A percentile compares a stretch with the other conserved stretches of the same genome.
Conservation (phyloP, 2,797 vertebrate species). For the Lutjanus campechanus region DNA sequence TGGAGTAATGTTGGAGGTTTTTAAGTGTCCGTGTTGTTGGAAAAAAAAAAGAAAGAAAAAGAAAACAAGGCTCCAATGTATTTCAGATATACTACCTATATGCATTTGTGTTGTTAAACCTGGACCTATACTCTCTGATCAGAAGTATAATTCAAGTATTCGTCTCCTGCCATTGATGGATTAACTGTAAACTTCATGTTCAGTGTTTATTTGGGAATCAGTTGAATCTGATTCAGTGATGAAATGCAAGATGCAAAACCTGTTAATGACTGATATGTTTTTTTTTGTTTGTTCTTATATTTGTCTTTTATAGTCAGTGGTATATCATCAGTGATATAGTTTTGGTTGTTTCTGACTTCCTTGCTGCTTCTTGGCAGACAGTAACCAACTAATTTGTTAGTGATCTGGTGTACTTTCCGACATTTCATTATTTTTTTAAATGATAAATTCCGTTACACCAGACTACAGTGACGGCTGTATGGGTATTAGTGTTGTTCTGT, state of each 20-base stretch:
- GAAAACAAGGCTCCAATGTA: constrained; percentile 68
- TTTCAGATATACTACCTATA: constrained; percentile 74
- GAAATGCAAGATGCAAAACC: constrained; percentile 51
- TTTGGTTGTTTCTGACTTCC: constrained; percentile 60
- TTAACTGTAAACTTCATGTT: constrained; percentile 59
- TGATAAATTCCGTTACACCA: constrained; percentile 39
- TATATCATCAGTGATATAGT: constrained; percentile 54
- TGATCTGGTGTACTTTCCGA: constrained; percentile 50
- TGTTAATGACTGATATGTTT: constrained; percentile 41
- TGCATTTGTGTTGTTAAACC: constrained; percentile 72
- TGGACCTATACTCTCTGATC: constrained; percentile 63
- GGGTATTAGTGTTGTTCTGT: constrained; percentile 53
- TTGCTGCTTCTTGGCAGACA: constrained; percentile 68
- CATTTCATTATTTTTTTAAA: constrained; percentile 39
- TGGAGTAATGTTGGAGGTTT: constrained; percentile 76
- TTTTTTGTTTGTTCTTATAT: constrained; percentile 1
- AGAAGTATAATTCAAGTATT: constrained; percentile 54
- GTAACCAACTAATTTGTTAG: constrained; percentile 62
- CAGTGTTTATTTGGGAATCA: constrained; percentile 50
- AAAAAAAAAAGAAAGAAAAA: constrained; percentile 57
- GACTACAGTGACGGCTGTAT: constrained; percentile 60
- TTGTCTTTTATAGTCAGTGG: constrained; percentile 52
- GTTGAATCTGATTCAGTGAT: constrained; percentile 61
- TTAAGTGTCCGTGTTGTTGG: constrained; percentile 63
- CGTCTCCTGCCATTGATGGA: constrained; percentile 51